Evolutionary conservation across 2,888 invertebrate species (phyloP), one percentile per base, ranked within the genome.

Genomic region (Galerucella calmariensis): DNA sequence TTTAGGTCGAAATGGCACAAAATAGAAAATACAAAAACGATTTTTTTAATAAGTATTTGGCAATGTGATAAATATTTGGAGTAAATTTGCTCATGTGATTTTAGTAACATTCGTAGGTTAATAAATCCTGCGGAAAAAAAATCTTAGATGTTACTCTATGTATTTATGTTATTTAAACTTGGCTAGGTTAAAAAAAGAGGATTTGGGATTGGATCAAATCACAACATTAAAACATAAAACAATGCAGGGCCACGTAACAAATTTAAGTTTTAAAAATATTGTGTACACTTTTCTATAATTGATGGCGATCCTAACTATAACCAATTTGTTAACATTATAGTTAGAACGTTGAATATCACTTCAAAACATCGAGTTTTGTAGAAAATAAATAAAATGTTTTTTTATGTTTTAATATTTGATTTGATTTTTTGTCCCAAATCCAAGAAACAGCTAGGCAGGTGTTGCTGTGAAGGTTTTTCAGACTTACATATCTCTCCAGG

Each of bases 401-500:
- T 56, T 56, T 56, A 20, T 56, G 56, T 56, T 16, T 2, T 56
- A 56, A 20, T 9, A 11, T 56, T 20, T 56, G 56, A 65, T 65
- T 46, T 11, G 63, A 48, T 44, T 27, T 24, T 46, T 46, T 62
- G 12, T 16, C 63, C 44, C 10, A 11, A 35, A 61, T 20, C 63
- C 16, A 11, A 65, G 44, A 72, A 75, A 73, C 76, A 78, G 76
- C 77, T 77, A 79, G 82, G 80, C 84, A 84, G 82, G 82, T 82
- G 84, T 79, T 82, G 83, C 84, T 83, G 83, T 84, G 84, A 84
- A 76, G 66, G 81, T 78, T 83, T 83, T 79, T 76, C 85, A 86
- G 85, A 85, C 83, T 85, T 86, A 87, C 88, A 88, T 88, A 87
- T 88, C 88, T 87, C 87, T 87, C 88, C 88, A 88, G 88, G 88